These are phyloP conservation scores for Xylocopa sonorina DNA, from an alignment of 1,140 invertebrate genomes.

Conservation along the genomic window DNA sequence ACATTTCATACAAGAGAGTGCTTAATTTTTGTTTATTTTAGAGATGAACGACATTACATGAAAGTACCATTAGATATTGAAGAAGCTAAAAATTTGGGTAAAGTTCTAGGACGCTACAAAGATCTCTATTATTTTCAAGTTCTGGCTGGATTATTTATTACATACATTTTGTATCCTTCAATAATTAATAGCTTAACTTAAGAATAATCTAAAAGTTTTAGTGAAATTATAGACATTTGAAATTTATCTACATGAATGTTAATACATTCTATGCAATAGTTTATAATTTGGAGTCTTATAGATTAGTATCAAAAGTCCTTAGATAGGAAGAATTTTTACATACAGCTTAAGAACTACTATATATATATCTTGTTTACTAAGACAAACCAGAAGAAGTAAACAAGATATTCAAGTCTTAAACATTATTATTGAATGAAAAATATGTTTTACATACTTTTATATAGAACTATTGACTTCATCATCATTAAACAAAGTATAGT, in stretches of 20 bases:
- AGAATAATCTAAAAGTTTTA: neutral
- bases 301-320: too few species aligned
- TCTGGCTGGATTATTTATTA: constrained; percentile 92
- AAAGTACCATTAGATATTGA: constrained; percentile 97
- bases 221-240: neutral
- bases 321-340: too few species aligned
- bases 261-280: too few species aligned
- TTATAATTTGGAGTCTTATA: too few species aligned
- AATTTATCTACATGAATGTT: neutral
- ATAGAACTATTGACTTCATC: too few species aligned
- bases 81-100: constrained; percentile 97
- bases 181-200: neutral
- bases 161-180: constrained; percentile 99
- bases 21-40: constrained; percentile 76
- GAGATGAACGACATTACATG: constrained; percentile 93
- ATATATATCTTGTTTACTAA: too few species aligned
- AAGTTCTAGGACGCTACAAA: constrained; percentile 95
- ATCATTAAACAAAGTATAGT: neutral
- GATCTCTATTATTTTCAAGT: constrained; percentile 97
- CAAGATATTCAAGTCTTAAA: too few species aligned
- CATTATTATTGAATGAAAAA: too few species aligned
- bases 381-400: too few species aligned
- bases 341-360: too few species aligned
- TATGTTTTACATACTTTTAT: too few species aligned
- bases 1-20: neutral